Conservation (phyloP, 2,113 vertebrate genomes). For the Xyrauchen texanus region DNA sequence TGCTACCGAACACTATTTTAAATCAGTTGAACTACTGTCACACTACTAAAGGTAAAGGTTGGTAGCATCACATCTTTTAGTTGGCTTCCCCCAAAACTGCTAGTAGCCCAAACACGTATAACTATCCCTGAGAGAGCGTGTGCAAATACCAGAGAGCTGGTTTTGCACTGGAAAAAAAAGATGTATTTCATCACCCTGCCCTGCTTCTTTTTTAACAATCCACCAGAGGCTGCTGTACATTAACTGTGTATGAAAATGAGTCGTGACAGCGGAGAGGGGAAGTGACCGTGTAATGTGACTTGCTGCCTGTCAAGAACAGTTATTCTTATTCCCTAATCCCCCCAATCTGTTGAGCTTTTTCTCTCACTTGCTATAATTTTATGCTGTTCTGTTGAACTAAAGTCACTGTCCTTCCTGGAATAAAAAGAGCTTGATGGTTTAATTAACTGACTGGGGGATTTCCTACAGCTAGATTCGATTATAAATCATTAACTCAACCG, state of each 20-base stretch:
- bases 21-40: no score
- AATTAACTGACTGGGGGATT: conserved; percentile 4
- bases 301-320: not conserved
- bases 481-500: conserved; percentile 11
- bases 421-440: not conserved
- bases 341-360: not conserved
- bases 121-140: not conserved
- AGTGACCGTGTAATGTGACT: conserved; percentile 7
- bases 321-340: not conserved
- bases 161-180: not conserved
- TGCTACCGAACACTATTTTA: no score
- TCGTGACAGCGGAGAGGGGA: conserved; percentile 1
- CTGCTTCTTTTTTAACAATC: not conserved
- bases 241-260: not conserved
- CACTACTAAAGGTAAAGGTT: no score
- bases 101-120: no score
- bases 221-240: not conserved
- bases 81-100: no score
- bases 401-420: not conserved
- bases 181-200: conserved; percentile 3
- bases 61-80: no score
- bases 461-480: conserved; percentile 3
- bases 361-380: not conserved
- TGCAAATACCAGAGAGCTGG: not conserved
- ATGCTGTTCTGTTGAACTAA: not conserved